phyloP scores from a whole-genome alignment of 2,113 vertebrate genomes.

The Ptilorrhoa leucosticta region DNA sequence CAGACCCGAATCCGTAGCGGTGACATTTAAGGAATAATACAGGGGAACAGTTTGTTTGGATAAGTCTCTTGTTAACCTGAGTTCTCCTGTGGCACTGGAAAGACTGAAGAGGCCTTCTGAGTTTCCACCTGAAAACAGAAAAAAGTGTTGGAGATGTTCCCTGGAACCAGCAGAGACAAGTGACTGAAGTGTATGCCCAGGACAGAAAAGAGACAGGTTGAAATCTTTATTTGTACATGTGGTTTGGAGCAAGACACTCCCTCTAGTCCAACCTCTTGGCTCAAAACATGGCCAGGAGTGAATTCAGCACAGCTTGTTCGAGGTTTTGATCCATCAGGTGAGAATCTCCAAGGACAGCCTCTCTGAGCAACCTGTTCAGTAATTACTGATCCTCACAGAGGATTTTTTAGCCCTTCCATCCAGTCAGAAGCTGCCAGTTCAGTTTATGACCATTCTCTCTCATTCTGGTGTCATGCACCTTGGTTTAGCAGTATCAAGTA shows the following conservation, averaged over 20 bases:
- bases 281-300: neutral
- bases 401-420: neutral
- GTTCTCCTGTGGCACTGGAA: slow-evolving; percentile 35
- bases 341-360: neutral
- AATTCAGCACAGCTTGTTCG: neutral
- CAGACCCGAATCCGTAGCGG: neutral
- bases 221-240: neutral
- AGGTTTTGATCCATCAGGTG: neutral
- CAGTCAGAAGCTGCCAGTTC: neutral
- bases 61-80: slow-evolving; percentile 38
- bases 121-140: slow-evolving; percentile 33
- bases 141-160: neutral
- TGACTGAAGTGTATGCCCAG: neutral
- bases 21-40: slow-evolving; percentile 21
- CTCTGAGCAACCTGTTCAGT: neutral
- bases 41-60: neutral
- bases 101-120: slow-evolving; percentile 43
- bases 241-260: neutral
- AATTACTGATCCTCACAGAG: neutral
- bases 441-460: neutral
- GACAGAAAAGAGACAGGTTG: neutral
- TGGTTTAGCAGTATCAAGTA: neutral
- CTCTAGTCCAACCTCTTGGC: neutral
- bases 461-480: neutral
- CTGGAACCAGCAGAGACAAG: neutral